Evolutionary conservation across 2,113 vertebrate species (phyloP).

Genomic region (Dipodomys stephensi): DNA sequence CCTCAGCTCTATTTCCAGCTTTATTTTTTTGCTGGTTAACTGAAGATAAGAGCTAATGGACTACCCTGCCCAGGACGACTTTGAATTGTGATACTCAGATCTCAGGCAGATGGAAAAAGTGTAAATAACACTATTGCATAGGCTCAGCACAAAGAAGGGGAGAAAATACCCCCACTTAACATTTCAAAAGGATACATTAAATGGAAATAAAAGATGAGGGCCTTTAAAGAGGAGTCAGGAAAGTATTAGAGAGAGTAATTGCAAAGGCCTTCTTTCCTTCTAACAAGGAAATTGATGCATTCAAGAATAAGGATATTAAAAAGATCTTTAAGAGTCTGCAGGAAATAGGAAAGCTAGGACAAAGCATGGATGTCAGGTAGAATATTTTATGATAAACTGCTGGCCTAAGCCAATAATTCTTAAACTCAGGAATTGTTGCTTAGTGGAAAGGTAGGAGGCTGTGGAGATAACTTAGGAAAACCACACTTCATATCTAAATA

Average conservation of each 20-base stretch:
- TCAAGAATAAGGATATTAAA: constrained; percentile 83
- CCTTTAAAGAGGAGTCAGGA: constrained; percentile 73
- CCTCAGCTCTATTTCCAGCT: no score
- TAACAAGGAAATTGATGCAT: constrained; percentile 82
- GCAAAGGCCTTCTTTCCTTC: constrained; percentile 69
- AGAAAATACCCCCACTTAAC: background rate
- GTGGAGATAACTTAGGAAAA: background rate
- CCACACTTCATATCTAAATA: background rate
- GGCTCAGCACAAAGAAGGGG: background rate
- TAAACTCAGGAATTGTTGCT: constrained; percentile 48
- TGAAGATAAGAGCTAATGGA: no score
- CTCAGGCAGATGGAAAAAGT: background rate
- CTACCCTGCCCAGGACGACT: no score
- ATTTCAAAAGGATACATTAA: constrained; percentile 65
- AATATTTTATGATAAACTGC: constrained; percentile 82
- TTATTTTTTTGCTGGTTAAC: no score
- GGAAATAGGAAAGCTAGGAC: constrained; percentile 80
- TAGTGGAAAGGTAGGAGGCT: background rate
- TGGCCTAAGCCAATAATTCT: constrained; percentile 72
- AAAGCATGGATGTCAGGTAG: constrained; percentile 80
- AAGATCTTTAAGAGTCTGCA: constrained; percentile 80
- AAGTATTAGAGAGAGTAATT: constrained; percentile 80
- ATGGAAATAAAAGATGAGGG: constrained; percentile 61
- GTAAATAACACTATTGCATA: constrained; percentile 41
- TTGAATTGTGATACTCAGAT: no score